Base-by-base conservation (phyloP, 2,113 vertebrate genomes). In the Mus pahari region DNA sequence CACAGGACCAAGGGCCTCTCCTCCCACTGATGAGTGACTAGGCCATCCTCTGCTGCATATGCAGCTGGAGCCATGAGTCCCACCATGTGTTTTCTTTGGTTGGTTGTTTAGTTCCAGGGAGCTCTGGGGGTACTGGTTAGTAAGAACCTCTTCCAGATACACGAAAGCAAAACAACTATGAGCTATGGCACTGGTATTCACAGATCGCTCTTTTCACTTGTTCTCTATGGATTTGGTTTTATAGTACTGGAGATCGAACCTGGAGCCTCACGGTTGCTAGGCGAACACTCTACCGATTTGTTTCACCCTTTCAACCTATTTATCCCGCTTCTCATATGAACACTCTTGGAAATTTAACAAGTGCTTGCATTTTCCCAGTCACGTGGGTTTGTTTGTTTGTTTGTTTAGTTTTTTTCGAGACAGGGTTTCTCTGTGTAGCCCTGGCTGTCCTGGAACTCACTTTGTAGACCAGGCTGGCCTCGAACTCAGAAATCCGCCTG, bases 271-370 rank as follows among this genome's bases (percentile, higher is more conserved):
- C 5, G 14, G 55, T 42, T 83, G 81, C 77, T 79, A 79, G 55
- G 36, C 68, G 58, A 58, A 73, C 48, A 87, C 50, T 45, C 39
- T 39, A 26, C 24, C 10, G 64, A 95, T 53, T 26, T 70, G 39
- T 31, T 75, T 74, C 78, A 77, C 22, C 33, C 53, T 89, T 50
- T 90, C 87, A 50, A 66, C 50, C 58, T 81, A n/a, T 50, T 86
- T 86, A 91, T 95, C 55, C 86, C 48, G 53, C 60, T 92, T 94
- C 88, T 81, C 45, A 3, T 53, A 75, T 24, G 26, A 96, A 39
- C 71, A 58, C 88, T 84, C 75, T 81, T 66, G 42, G 55, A 66
- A 86, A 75, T 66, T 92, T 96, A 93, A 93, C 33, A 94, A 39
- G 87, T 42, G 39, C 66, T 64, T 95, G 90, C 55, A 79, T 86